Conservation (phyloP, 2,797 vertebrate species). For the Yasuhikotakia modesta region DNA sequence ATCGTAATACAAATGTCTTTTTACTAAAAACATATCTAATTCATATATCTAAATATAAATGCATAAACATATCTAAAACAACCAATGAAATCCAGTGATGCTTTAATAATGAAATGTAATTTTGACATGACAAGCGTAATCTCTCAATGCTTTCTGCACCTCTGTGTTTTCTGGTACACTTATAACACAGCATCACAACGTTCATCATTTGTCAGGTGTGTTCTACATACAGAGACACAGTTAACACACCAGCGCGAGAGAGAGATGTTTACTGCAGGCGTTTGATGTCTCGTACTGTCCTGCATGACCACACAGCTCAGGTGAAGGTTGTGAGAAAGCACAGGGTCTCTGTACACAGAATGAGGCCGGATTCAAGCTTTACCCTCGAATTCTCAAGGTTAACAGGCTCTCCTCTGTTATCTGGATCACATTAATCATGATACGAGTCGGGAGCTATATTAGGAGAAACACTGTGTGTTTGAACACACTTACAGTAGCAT, state of each 20-base stretch:
- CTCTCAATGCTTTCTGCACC: conserved; percentile 4
- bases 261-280: not conserved
- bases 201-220: not conserved
- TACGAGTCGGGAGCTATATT: no score
- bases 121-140: not conserved
- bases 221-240: not conserved
- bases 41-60: no score
- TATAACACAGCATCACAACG: not conserved
- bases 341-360: conserved; percentile 33
- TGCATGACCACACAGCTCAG: conserved; percentile 18
- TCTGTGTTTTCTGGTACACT: not conserved
- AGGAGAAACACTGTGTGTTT: conserved; percentile 34
- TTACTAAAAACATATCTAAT: no score
- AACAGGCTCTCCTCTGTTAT: conserved; percentile 40
- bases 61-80: no score
- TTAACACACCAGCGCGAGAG: not conserved
- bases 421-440: conserved; percentile 53
- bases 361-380: conserved; percentile 32
- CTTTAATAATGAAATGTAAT: no score
- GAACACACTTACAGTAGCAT: conserved; percentile 13
- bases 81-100: no score
- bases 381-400: no score
- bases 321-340: not conserved
- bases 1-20: no score
- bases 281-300: conserved; percentile 9